Conservation (phyloP, 2,888 invertebrate genomes). For the Chydorus sphaericus region DNA sequence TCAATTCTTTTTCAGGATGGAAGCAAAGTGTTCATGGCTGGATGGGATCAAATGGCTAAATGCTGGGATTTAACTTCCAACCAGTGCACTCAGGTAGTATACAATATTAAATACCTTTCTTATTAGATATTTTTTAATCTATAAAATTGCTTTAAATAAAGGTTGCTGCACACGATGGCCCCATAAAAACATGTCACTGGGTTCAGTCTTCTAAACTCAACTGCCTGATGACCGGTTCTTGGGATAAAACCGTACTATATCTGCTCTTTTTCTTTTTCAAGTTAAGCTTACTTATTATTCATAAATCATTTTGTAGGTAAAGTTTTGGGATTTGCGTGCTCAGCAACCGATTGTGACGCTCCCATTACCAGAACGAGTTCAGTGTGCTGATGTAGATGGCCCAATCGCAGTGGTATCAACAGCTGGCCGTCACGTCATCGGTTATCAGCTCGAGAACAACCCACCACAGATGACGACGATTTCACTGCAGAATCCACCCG, state of each 20-base stretch:
- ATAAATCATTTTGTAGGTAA: too few species aligned
- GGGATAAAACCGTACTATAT: slow-evolving; percentile 97
- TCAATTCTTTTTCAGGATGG: too few species aligned
- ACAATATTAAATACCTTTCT: too few species aligned
- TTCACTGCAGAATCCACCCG: slow-evolving; percentile 80
- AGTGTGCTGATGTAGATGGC: slow-evolving; percentile 92
- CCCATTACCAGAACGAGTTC: slow-evolving; percentile 80
- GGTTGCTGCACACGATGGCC: slow-evolving; percentile 87
- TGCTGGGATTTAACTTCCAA: slow-evolving; percentile 84
- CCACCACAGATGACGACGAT: slow-evolving; percentile 85
- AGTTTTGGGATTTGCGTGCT: slow-evolving; percentile 95
- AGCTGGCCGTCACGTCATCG: slow-evolving; percentile 74
- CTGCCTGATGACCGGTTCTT: slow-evolving; percentile 96
- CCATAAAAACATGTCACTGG: slow-evolving; percentile 94
- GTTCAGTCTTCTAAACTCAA: slow-evolving; percentile 86
- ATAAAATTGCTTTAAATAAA: too few species aligned
- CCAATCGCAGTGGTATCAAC: slow-evolving; percentile 98
- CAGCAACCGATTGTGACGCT: slow-evolving; percentile 80
- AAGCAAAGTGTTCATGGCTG: slow-evolving; percentile 76
- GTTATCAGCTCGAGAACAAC: slow-evolving; percentile 86
- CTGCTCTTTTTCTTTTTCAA: too few species aligned
- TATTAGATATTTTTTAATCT: too few species aligned
- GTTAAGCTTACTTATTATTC: too few species aligned
- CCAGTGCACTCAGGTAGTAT: slow-evolving; percentile 54
- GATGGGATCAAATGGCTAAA: slow-evolving; percentile 82